A percentile compares a stretch with the other conserved stretches of the same genome.
Conservation (phyloP, 2,888 invertebrate genomes). For the Cryptocephalus primarius region DNA sequence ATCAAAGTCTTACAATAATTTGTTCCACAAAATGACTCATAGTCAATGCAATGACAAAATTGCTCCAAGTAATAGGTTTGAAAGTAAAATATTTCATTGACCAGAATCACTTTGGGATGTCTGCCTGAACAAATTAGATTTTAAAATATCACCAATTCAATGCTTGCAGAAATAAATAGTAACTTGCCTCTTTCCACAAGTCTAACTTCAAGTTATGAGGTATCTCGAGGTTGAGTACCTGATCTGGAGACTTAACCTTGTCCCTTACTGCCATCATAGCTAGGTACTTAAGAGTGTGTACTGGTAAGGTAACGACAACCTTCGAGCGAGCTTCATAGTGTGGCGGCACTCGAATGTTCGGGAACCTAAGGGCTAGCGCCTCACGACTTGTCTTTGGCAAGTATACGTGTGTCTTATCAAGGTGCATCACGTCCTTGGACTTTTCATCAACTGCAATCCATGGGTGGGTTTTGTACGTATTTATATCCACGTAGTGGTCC, state of each 20-base stretch:
- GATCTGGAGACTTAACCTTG: conserved; percentile 27
- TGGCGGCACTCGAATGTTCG: conserved; percentile 13
- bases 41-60: no score
- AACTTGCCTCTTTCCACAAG: no score
- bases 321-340: conserved; percentile 25
- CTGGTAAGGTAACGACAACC: conserved; percentile 43
- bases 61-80: no score
- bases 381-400: conserved; percentile 38
- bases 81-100: no score
- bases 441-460: conserved; percentile 70
- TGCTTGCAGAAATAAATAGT: no score
- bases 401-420: conserved; percentile 39
- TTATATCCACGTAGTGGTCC: conserved; percentile 47
- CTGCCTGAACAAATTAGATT: no score
- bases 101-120: no score
- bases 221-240: conserved; percentile 35
- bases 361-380: conserved; percentile 9
- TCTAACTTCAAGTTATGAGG: conserved; percentile 24
- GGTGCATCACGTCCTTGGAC: conserved; percentile 55
- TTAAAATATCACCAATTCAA: no score
- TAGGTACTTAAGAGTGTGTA: conserved; percentile 41
- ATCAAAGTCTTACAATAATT: no score
- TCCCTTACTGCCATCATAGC: conserved; percentile 40
- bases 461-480: conserved; percentile 71
- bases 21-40: no score